These are phyloP conservation scores for Pachypsylla venusta DNA, from an alignment of 1,140 invertebrate species.

Conservation along the genomic window DNA sequence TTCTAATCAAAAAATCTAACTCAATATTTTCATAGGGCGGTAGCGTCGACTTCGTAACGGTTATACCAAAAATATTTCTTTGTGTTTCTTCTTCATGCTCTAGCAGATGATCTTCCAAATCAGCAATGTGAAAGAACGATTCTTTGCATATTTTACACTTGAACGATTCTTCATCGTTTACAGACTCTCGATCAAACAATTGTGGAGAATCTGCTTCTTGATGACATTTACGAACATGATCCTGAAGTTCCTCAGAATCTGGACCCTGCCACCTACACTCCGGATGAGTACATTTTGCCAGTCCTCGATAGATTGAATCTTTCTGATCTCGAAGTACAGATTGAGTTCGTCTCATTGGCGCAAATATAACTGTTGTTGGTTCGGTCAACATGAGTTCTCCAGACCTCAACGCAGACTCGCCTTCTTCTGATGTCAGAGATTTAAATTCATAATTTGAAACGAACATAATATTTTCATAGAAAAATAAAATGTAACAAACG, in stretches of 20 bases:
- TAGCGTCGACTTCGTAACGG: neutral
- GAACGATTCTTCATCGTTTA: neutral
- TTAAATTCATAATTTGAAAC: too few species aligned
- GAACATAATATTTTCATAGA: too few species aligned
- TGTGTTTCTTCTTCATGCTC: neutral
- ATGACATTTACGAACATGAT: neutral
- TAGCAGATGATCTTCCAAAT: slow-evolving; percentile 1
- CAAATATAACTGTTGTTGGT: too few species aligned
- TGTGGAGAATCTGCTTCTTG: neutral
- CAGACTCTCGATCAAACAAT: neutral
- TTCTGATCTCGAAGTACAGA: too few species aligned
- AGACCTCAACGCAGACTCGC: too few species aligned
- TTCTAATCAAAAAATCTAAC: neutral
- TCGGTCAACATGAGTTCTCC: too few species aligned
- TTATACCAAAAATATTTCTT: neutral
- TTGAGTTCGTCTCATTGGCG: too few species aligned
- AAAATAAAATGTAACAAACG: too few species aligned
- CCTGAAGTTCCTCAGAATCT: neutral
- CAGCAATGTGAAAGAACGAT: neutral
- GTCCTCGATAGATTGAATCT: too few species aligned
- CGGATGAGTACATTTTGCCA: neutral
- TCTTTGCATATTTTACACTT: neutral
- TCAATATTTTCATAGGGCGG: neutral
- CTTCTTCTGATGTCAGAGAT: too few species aligned
- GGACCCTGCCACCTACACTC: neutral